Evolutionary conservation across 2,888 invertebrate species (phyloP).

Genomic region (Disparrhopalites patrizii): DNA sequence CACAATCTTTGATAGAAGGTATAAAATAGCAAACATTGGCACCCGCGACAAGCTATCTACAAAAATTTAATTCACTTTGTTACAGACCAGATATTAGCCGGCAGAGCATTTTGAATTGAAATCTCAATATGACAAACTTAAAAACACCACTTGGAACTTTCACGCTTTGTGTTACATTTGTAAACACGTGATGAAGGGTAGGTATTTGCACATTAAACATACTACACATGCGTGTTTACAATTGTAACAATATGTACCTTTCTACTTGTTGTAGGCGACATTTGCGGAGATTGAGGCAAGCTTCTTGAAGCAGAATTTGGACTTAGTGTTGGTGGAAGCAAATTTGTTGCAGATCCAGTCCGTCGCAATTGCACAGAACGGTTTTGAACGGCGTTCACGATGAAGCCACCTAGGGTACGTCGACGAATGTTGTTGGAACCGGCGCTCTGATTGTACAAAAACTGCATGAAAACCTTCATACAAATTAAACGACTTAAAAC

Average conservation of each 20-base stretch:
- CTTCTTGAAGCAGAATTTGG: constrained; percentile 48
- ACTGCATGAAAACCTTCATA: neutral
- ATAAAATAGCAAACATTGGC: no score
- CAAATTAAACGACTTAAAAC: neutral
- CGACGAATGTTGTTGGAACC: constrained; percentile 29
- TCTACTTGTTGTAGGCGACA: constrained; percentile 53
- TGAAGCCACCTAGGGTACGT: constrained; percentile 43
- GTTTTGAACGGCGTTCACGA: constrained; percentile 44
- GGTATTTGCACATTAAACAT: no score
- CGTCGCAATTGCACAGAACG: constrained; percentile 51
- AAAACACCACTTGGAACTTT: no score
- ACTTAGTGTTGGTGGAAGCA: constrained; percentile 58
- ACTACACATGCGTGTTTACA: neutral
- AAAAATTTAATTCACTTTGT: no score
- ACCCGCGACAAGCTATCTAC: no score
- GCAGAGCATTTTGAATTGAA: no score
- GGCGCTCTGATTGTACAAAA: constrained; percentile 4
- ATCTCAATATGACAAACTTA: no score
- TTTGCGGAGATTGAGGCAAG: constrained; percentile 51
- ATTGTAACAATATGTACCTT: constrained; percentile 52
- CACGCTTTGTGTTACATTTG: no score
- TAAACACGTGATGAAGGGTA: no score
- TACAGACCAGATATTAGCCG: no score
- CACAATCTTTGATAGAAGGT: no score
- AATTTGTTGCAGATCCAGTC: constrained; percentile 66